Evolutionary conservation across 2,888 invertebrate species (phyloP), one percentile per base, ranked within the genome.

Genomic region (Omphaloscelis lunosa): DNA sequence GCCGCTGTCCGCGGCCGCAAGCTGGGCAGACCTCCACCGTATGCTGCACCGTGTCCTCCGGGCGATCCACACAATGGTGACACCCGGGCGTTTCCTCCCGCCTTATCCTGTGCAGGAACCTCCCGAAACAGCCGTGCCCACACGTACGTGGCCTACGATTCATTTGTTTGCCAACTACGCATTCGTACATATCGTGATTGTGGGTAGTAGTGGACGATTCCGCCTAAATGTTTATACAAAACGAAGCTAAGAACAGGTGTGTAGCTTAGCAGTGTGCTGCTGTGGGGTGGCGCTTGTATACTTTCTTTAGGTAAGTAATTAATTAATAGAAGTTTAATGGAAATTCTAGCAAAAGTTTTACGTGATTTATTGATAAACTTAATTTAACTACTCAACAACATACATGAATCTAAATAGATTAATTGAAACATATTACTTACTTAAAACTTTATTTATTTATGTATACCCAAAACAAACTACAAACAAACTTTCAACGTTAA

Each of bases 291-390:
- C 0, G 2, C 23, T 11, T 34, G n/a, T 45, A 74, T 23, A 72
- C 12, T 39, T 39, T 27, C 12, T 39, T 39, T 27, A 51, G 2
- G 0, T 15, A 39, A 17, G 8, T 27, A 11, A 58, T 66, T 34
- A 51, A 51, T n/a, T 29, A 59, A n/a, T 8, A 5, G 39, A 48
- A 56, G 27, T 62, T 68, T 15, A 61, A 48, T 53, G 62, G 11
- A 70, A 62, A 56, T 39, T 56, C 39, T 20, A 39, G 15, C 27
- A n/a, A 27, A 62, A 70, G n/a, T 56, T 61, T 15, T 5, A 65
- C 27, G 5, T 79, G 62, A 79, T 79, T 77, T 70, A 48, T 39
- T 48, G n/a, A n/a, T 41, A 51, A 72, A 48, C 27, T n/a, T 23
- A 61, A n/a, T 15, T 59, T n/a, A n/a, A n/a, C n/a, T n/a, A n/a